These are phyloP conservation scores for Pelusios castaneus DNA, from an alignment of 2,113 vertebrate genomes.

Conservation along the genomic window DNA sequence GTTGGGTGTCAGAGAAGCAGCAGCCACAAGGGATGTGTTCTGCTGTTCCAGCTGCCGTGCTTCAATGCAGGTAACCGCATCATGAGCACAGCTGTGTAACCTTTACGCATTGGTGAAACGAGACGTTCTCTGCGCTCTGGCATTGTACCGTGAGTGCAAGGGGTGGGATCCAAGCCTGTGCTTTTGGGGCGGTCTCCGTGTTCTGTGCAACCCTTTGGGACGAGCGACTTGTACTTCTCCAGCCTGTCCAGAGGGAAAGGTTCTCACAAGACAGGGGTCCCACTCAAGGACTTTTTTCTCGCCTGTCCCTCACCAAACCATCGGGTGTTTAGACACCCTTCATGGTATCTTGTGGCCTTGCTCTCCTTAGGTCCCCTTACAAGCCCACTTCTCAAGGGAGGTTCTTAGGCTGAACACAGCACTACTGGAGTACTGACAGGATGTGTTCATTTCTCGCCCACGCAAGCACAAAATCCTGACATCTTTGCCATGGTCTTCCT, in stretches of 20 bases:
- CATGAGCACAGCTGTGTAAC: accelerated
- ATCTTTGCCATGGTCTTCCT: not conserved
- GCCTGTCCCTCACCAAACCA: too few species aligned
- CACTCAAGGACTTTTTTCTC: not conserved
- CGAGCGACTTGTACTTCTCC: not conserved
- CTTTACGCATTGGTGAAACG: accelerated
- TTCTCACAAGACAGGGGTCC: not conserved
- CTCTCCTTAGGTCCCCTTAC: not conserved
- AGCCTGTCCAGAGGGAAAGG: not conserved
- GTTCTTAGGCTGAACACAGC: not conserved
- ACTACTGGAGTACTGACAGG: not conserved
- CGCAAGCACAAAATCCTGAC: not conserved
- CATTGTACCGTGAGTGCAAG: not conserved
- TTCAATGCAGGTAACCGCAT: constrained; percentile 71
- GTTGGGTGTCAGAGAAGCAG: not conserved
- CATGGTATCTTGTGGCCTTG: not conserved
- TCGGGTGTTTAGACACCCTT: not conserved
- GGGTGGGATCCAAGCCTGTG: not conserved
- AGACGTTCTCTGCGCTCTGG: not conserved
- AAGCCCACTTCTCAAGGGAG: not conserved
- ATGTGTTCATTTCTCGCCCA: not conserved
- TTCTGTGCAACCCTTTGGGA: not conserved
- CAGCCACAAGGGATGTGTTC: constrained; percentile 66
- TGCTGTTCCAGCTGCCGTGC: constrained; percentile 78
- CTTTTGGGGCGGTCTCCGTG: not conserved